phyloP scores from a whole-genome alignment of 92 coral and sea anemone genomes.

The Scolanthus callimorphus region DNA sequence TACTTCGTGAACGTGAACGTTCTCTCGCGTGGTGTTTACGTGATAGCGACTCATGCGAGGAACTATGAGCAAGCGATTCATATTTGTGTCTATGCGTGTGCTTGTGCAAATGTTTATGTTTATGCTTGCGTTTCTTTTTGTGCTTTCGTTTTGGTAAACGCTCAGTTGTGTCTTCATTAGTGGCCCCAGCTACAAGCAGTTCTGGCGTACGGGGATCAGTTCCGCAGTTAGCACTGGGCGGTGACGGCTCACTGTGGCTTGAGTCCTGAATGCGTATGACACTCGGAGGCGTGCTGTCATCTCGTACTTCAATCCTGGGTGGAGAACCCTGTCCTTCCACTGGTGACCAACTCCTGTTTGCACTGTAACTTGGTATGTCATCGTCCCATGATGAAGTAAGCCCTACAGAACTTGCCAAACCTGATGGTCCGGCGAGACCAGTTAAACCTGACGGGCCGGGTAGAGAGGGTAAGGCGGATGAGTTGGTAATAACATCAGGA shows the following conservation, averaged over 20 bases:
- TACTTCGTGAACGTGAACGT: conserved; percentile 10
- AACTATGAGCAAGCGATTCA: neutral
- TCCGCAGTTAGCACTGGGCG: neutral
- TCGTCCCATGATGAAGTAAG: conserved; percentile 3
- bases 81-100: conserved; percentile 15
- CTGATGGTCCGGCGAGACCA: neutral
- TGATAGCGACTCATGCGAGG: neutral
- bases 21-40: conserved; percentile 1
- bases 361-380: neutral
- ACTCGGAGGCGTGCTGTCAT: neutral
- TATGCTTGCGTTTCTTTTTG: conserved; percentile 40
- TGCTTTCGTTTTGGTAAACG: conserved; percentile 13
- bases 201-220: neutral
- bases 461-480: conserved; percentile 1
- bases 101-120: conserved; percentile 38
- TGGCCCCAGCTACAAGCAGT: too few relatives aligned
- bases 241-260: too few relatives aligned
- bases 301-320: neutral
- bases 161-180: neutral
- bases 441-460: conserved; percentile 3
- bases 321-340: neutral
- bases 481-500: conserved; percentile 50
- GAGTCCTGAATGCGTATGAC: neutral
- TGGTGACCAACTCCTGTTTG: neutral
- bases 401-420: too few relatives aligned